Evolutionary conservation across 2,113 vertebrate species (phyloP).

Genomic region (Nannospalax galili): DNA sequence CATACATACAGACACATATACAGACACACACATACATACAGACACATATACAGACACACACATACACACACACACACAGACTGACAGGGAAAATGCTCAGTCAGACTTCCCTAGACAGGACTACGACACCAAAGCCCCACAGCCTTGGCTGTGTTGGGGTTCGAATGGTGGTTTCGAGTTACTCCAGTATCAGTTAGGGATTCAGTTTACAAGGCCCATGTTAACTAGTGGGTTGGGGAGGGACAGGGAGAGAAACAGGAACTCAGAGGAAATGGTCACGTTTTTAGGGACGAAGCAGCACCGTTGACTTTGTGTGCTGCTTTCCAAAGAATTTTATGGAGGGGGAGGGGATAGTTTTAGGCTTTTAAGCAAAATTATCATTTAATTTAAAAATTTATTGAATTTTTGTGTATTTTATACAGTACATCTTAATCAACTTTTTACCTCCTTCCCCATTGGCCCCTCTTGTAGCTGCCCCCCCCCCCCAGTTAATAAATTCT

Average conservation of each 20-base stretch:
- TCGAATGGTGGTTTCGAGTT: neutral
- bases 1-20: too few species aligned
- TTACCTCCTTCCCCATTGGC: too few species aligned
- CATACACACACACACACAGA: neutral
- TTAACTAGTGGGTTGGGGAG: neutral
- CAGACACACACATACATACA: too few species aligned
- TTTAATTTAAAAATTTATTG: neutral
- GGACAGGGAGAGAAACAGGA: neutral
- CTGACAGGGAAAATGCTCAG: neutral
- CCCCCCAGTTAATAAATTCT: too few species aligned
- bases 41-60: neutral
- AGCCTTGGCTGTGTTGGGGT: neutral
- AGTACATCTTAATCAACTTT: too few species aligned
- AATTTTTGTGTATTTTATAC: neutral
- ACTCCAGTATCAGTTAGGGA: neutral
- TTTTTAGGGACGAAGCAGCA: neutral
- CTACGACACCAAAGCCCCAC: neutral
- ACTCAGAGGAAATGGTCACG: neutral
- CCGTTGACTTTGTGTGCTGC: neutral
- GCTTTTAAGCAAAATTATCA: slow-evolving; percentile 5
- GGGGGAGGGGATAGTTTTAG: neutral
- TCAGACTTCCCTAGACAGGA: neutral
- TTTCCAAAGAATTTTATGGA: neutral
- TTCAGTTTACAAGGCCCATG: neutral
- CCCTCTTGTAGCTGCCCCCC: too few species aligned